Base-by-base conservation (phyloP, 2,797 vertebrate genomes). In the Sciurus vulgaris region DNA sequence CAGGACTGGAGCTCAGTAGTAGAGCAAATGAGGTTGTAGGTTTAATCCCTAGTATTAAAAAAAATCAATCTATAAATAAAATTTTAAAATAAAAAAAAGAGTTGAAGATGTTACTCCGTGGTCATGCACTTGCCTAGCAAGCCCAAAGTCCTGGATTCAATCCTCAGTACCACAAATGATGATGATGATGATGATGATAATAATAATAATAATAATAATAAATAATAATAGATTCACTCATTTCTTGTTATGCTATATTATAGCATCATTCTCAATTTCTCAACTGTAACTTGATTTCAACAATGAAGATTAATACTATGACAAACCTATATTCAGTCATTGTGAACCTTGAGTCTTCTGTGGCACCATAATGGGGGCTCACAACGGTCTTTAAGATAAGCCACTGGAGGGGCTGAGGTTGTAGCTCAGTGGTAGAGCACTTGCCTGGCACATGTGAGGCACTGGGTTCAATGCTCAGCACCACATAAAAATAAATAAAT, bases 281-380 rank as follows among this genome's bases (percentile, higher is more conserved):
- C 83, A 88, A 49, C 72, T 41, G 33, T 61, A 41, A 86, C 24
- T 61, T 74, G 56, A 87, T 38, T 67, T 78, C 69, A 77, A 28
- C 28, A 44, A 13, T 67, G 56, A 69, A 94, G 79, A 54, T 77
- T 77, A 89, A 70, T 79, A 92, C 86, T 76, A 26, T 83, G 82
- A 93, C 56, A 89, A 82, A 22, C 41, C 59, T 49, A 14, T 7
- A 12, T 7, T 47, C 13, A 86, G 44, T 33, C 77, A 59, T 70
- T 41, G 41, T 35, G 49, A n/a, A 56, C 82, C 78, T 65, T 65
- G 70, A 51, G 30, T 61, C 20, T 69, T 81, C 47, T 15, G 22
- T 51, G 22, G 22, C 30, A 72, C 33, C 49, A 38, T 61, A 28
- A 18, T 35, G 30, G 38, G 41, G 94, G 56, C 70, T 86, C 49